Base-by-base conservation (phyloP, 2,113 vertebrate genomes). In the Sylvietta virens region DNA sequence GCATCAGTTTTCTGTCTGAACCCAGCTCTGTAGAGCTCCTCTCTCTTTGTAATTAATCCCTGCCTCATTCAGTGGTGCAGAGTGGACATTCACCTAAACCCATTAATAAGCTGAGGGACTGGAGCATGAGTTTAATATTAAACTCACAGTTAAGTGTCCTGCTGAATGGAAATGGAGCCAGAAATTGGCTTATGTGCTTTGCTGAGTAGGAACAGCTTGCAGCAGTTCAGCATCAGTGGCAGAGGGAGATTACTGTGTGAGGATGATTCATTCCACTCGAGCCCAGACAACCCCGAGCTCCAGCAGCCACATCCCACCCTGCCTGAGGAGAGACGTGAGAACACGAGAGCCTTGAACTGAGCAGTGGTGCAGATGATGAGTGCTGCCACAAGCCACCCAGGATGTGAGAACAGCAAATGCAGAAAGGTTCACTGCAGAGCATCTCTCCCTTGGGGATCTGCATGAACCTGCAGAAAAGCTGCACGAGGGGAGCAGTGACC, bases 191-290 rank as follows among this genome's bases (percentile, higher is more conserved):
- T 92, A 81, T 10, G 73, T 89, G 81, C 84, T 87, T 95, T 95
- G 94, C 78, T 91, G 87, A 95, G 82, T 33, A 76, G 84, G 78
- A 89, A 86, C 3, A 9, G 80, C 60, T 88, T 77, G 79, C 80
- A 90, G 92, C 72, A 88, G 71, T 19, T 90, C 88, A 66, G 88
- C 27, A 8, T 69, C 14, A 0, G 74, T 51, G 56, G 66, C 62
- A 47, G 91, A 50, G 27, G 54, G 67, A 94, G 79, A 88, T 87
- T 57, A 77, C 42, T 80, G 39, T 31, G 57, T 33, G 82, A 51
- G 66, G 61, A 81, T 95, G 93, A 96, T 57, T 89, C 91, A 86
- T 66, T 91, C 54, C 79, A 58, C 66, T 90, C 90, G 85, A 95
- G 87, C 78, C 73, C 73, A 92, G 87, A 76, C 90, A 92, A 58